These are phyloP conservation scores for Chiloscyllium plagiosum DNA, from an alignment of 2,113 vertebrate species.

Conservation along the genomic window DNA sequence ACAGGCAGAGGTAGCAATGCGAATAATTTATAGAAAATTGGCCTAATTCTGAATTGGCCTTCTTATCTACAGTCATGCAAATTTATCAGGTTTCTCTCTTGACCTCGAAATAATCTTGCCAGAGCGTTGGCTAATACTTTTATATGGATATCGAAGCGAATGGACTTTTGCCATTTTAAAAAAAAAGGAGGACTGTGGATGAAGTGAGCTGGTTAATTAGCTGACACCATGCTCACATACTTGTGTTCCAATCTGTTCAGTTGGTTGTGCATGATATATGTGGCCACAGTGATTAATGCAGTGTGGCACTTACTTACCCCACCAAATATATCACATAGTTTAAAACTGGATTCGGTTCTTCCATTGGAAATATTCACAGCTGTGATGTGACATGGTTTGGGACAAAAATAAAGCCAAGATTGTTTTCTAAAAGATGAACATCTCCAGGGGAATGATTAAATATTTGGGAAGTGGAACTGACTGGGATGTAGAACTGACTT, in stretches of 20 bases:
- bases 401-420: neutral
- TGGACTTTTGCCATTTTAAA: neutral
- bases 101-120: constrained; percentile 1
- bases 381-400: neutral
- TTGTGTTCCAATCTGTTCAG: neutral
- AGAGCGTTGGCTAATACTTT: neutral
- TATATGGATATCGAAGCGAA: neutral
- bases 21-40: neutral
- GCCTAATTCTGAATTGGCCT: neutral
- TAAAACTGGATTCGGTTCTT: constrained; percentile 11
- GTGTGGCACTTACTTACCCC: neutral
- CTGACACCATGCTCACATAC: neutral
- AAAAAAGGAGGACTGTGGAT: neutral
- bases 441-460: neutral
- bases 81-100: constrained; percentile 22
- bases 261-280: neutral
- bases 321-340: neutral
- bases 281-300: neutral
- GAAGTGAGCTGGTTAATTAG: constrained; percentile 30
- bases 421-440: neutral
- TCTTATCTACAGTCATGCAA: neutral
- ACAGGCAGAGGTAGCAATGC: neutral
- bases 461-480: neutral
- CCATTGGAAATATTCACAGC: constrained; percentile 7
- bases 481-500: neutral